A percentile compares a stretch with the other conserved stretches of the same genome.
phyloP scores from a whole-genome alignment of 2,797 vertebrate species.

The Chrysocyon brachyurus region DNA sequence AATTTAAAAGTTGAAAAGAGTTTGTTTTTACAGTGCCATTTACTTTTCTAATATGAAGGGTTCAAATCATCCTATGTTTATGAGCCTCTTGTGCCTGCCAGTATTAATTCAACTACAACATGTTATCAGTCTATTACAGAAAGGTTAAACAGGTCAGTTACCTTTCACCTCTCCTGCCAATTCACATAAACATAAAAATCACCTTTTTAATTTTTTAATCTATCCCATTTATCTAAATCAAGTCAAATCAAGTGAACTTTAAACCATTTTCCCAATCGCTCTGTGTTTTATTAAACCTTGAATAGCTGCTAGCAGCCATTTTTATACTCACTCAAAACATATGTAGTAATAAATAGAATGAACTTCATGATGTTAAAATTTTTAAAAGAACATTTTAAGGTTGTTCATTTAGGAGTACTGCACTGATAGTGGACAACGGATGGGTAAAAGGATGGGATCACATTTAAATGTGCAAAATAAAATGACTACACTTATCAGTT shows the following conservation, averaged over 20 bases:
- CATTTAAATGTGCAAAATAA: background rate
- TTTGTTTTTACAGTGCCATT: background rate
- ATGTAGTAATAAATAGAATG: background rate
- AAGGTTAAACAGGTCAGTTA: background rate
- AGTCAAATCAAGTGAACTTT: background rate
- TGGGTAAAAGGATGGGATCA: background rate
- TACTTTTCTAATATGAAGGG: background rate
- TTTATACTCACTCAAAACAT: rapidly evolving
- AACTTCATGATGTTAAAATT: background rate
- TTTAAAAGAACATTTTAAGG: conserved; percentile 36
- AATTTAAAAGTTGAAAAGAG: background rate
- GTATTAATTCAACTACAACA: background rate
- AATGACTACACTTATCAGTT: background rate
- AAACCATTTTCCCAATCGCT: background rate
- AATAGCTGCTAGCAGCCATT: background rate
- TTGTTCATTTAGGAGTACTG: background rate
- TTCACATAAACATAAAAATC: conserved; percentile 32
- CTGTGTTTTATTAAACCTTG: background rate
- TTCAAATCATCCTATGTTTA: background rate
- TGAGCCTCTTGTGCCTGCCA: background rate
- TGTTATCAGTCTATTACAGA: background rate
- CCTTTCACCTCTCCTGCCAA: background rate
- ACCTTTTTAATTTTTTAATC: background rate
- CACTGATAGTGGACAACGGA: background rate
- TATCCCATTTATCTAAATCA: background rate